phyloP scores from a whole-genome alignment of 2,797 vertebrate species.

The Enteromius afrohamiltoni region DNA sequence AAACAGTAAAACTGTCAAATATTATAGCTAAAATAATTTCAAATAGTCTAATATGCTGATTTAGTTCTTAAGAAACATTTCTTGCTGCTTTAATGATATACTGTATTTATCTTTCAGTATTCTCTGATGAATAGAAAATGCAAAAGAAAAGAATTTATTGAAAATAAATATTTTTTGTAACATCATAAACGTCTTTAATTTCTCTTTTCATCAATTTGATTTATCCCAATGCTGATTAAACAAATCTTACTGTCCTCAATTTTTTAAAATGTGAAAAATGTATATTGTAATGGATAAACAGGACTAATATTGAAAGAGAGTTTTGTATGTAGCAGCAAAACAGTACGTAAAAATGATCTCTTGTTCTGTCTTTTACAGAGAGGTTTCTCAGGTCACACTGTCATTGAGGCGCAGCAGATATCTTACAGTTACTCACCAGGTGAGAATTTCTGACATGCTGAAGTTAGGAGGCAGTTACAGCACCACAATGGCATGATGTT shows the following conservation, averaged over 20 bases:
- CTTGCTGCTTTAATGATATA: neutral
- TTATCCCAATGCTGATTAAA: neutral
- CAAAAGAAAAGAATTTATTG: neutral
- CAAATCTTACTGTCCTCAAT: neutral
- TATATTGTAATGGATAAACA: neutral
- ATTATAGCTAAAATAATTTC: neutral
- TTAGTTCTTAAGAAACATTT: too few relatives aligned
- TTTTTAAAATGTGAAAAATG: neutral
- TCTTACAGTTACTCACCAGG: constrained; percentile 78
- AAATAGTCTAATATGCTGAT: too few relatives aligned
- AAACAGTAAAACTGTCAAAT: neutral
- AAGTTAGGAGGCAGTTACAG: constrained; percentile 39
- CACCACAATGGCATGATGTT: constrained; percentile 46
- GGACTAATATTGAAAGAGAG: neutral
- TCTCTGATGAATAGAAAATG: neutral
- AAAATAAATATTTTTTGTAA: neutral
- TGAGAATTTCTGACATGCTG: constrained; percentile 68
- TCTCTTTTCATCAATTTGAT: neutral
- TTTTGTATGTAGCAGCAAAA: neutral
- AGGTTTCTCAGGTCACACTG: constrained; percentile 61
- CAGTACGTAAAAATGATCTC: constrained; percentile 37
- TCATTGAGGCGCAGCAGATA: constrained; percentile 64
- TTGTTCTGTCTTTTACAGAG: constrained; percentile 71
- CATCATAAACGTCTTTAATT: neutral
- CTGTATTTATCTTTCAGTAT: neutral